Evolutionary conservation across 2,113 vertebrate genomes (phyloP).

Genomic region (Syngnathus floridae): DNA sequence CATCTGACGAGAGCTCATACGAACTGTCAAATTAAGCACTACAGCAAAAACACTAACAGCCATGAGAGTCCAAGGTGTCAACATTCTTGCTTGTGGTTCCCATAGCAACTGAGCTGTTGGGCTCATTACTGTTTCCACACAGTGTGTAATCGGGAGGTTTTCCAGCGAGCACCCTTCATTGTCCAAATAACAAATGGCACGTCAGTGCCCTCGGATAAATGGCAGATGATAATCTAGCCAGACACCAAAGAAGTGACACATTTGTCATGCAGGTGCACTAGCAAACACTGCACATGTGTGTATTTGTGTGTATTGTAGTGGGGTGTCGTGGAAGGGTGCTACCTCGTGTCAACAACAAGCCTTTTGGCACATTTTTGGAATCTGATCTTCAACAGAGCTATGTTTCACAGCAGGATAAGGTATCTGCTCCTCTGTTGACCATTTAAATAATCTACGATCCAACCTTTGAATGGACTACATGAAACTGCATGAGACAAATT

Average conservation of each 20-base stretch:
- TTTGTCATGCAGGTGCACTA: slow-evolving; percentile 56
- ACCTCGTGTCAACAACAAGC: slow-evolving; percentile 13
- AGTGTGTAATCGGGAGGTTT: slow-evolving; percentile 58
- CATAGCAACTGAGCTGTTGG: slow-evolving; percentile 62
- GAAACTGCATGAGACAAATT: neutral
- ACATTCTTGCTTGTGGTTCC: slow-evolving; percentile 50
- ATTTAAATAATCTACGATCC: neutral
- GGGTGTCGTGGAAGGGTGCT: neutral
- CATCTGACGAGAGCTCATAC: slow-evolving; percentile 30
- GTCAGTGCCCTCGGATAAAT: slow-evolving; percentile 61
- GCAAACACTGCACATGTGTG: slow-evolving; percentile 17
- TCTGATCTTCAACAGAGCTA: slow-evolving; percentile 11
- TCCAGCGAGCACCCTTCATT: slow-evolving; percentile 58
- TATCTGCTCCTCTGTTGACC: slow-evolving; percentile 1
- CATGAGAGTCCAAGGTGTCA: slow-evolving; percentile 46
- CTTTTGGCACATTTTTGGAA: slow-evolving; percentile 21
- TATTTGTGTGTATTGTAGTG: neutral
- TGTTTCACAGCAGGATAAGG: neutral
- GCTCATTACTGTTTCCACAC: slow-evolving; percentile 59
- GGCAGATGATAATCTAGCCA: slow-evolving; percentile 62
- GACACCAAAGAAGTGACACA: slow-evolving; percentile 55
- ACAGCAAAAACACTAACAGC: slow-evolving; percentile 27
- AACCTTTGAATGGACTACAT: neutral
- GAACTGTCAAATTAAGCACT: slow-evolving; percentile 39
- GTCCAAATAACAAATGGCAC: slow-evolving; percentile 66